phyloP scores from a whole-genome alignment of 2,113 vertebrate species.

The Neodon shergylaensis region DNA sequence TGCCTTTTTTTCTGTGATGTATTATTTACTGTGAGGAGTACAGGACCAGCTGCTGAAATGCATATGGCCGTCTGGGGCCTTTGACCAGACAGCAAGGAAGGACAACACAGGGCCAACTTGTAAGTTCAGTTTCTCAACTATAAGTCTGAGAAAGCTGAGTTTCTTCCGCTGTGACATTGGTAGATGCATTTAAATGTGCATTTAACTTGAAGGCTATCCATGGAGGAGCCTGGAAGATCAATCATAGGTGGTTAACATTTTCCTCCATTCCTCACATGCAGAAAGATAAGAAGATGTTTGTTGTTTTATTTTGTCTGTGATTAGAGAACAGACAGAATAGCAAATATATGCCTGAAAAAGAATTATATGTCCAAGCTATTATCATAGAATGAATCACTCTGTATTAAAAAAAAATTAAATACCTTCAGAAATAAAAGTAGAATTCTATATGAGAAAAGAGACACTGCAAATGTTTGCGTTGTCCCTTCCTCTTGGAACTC shows the following conservation, averaged over 20 bases:
- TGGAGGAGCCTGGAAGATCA: background rate
- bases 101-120: background rate
- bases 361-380: background rate
- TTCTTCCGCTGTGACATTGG: background rate
- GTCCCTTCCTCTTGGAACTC: background rate
- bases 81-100: background rate
- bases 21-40: background rate
- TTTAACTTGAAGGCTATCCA: background rate
- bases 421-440: background rate
- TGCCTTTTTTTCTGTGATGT: background rate
- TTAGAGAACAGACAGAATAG: background rate
- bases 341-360: background rate
- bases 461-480: background rate
- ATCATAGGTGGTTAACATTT: background rate
- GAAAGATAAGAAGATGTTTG: background rate
- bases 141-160: background rate
- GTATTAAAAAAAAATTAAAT: background rate
- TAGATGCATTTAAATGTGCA: background rate
- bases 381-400: background rate
- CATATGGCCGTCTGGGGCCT: background rate
- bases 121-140: background rate
- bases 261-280: background rate
- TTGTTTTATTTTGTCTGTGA: background rate
- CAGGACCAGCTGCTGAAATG: background rate
- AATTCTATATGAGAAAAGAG: background rate